phyloP scores from a whole-genome alignment of 1,140 invertebrate genomes.

The Ips typographus region DNA sequence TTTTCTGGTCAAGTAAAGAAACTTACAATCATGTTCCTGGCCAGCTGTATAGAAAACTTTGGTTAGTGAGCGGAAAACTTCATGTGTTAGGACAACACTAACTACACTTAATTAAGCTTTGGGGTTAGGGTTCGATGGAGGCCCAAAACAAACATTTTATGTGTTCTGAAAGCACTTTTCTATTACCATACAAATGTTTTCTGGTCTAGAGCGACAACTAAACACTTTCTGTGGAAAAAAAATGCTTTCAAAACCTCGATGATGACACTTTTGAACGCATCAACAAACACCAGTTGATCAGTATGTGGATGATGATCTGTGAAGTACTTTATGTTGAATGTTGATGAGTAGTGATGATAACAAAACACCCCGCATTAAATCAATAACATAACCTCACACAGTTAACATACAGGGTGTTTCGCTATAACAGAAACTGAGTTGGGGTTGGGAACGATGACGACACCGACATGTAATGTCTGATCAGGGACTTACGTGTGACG shows the following conservation, averaged over 20 bases:
- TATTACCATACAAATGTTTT: no score
- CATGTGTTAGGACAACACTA: no score
- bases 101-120: slow-evolving; percentile 3
- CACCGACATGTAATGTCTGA: slow-evolving; percentile 33
- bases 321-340: slow-evolving; percentile 8
- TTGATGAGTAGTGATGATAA: slow-evolving; percentile 1
- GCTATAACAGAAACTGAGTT: slow-evolving; percentile 10
- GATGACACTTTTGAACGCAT: neutral
- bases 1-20: slow-evolving; percentile 39
- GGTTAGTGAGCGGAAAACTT: no score
- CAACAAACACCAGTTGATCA: slow-evolving; percentile 11
- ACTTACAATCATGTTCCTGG: slow-evolving; percentile 83
- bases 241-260: no score
- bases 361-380: slow-evolving; percentile 3
- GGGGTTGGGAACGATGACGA: slow-evolving; percentile 31
- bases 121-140: neutral
- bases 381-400: neutral
- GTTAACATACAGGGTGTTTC: slow-evolving; percentile 6
- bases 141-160: no score
- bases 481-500: slow-evolving; percentile 58
- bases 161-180: no score
- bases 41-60: slow-evolving; percentile 62
- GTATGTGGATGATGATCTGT: slow-evolving; percentile 27
- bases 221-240: no score
- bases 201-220: no score